A percentile compares a stretch with the other conserved stretches of the same genome.
Evolutionary conservation across 1,140 invertebrate genomes (phyloP).

Genomic region (Meloidogyne floridensis): DNA sequence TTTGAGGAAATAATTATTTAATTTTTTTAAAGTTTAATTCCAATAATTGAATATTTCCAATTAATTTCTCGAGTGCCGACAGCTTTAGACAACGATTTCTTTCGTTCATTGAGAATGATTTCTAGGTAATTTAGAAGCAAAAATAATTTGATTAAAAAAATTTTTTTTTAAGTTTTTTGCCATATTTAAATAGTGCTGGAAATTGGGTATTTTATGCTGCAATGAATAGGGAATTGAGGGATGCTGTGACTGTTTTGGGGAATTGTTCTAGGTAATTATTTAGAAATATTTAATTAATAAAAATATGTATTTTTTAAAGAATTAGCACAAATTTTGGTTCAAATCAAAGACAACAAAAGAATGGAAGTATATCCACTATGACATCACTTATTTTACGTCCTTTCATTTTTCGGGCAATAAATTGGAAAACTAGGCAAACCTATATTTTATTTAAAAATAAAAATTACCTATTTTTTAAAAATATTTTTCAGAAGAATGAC

Average conservation of each 20-base stretch:
- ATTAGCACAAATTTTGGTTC: background rate
- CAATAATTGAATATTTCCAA: constrained; percentile 49
- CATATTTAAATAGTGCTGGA: constrained; percentile 52
- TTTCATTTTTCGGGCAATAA: constrained; percentile 1
- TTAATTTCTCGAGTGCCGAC: constrained; percentile 18
- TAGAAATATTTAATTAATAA: background rate
- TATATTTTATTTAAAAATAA: no score
- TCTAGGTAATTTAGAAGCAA: constrained; percentile 35
- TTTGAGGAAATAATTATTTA: constrained; percentile 1
- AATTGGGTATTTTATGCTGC: constrained; percentile 59
- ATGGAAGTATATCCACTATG: background rate
- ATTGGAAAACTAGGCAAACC: background rate
- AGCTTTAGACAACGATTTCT: constrained; percentile 26
- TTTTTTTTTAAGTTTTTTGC: constrained; percentile 44
- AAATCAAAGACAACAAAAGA: background rate
- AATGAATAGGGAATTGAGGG: constrained; percentile 38
- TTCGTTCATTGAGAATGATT: constrained; percentile 47
- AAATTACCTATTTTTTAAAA: background rate
- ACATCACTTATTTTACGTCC: background rate
- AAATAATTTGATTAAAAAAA: constrained; percentile 12
- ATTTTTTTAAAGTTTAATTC: constrained; percentile 45
- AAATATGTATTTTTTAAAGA: background rate
- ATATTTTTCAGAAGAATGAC: background rate
- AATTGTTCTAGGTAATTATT: background rate
- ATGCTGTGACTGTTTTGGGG: background rate